Evolutionary conservation across 2,888 invertebrate genomes (phyloP).

Genomic region (Tenthredo distinguenda): DNA sequence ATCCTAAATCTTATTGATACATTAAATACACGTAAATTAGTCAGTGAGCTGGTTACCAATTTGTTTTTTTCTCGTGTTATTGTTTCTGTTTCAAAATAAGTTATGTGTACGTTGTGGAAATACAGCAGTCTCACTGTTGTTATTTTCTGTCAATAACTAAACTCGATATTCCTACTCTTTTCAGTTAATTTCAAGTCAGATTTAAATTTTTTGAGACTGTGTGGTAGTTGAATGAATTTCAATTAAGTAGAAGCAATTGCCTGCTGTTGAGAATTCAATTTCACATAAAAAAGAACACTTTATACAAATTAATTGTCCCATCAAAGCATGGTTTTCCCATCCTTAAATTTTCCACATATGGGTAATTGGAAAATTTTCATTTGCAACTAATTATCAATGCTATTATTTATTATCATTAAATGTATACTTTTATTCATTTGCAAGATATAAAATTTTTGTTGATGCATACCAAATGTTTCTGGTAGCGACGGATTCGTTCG

Average conservation of each 20-base stretch:
- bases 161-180: not conserved
- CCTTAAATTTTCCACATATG: not conserved
- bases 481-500: not conserved
- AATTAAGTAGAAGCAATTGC: not conserved
- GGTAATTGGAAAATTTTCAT: not conserved
- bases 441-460: not conserved
- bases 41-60: not conserved
- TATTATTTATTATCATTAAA: constrained; percentile 21
- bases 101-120: not conserved
- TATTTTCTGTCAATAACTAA: not conserved
- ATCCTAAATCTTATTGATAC: constrained; percentile 8
- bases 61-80: not conserved
- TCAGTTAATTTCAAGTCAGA: not conserved
- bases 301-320: constrained; percentile 1
- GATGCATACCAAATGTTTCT: not conserved
- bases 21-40: constrained; percentile 31
- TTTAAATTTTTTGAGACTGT: not conserved
- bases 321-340: not conserved
- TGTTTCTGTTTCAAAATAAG: not conserved
- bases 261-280: not conserved
- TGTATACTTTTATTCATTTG: not conserved
- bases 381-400: constrained; percentile 17
- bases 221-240: not conserved
- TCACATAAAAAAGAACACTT: not conserved
- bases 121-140: not conserved